Base-by-base conservation (phyloP, 2,797 vertebrate species). In the Sebastes vulpes region DNA sequence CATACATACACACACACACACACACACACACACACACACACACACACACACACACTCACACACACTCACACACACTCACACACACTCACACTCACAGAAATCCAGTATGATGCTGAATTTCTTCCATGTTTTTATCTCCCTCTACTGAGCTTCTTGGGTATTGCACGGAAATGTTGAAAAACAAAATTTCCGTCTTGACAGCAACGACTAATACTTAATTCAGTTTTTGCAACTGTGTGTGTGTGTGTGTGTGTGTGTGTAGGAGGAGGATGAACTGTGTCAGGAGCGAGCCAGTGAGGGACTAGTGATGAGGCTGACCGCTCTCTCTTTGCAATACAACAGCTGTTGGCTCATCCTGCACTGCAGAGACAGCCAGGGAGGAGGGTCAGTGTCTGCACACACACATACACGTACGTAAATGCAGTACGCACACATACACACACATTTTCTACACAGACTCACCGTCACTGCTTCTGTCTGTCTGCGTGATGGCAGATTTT, bases 331-430 rank as follows among this genome's bases (percentile, higher is more conserved):
- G 77, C 98, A 99, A 65, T 99, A 98, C 79, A 96, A 65, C 12
- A 89, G 89, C 91, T 99, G 98, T 79, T 99, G 98, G 98, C 80
- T 99, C 81, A 81, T 99, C 82, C 95, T 98, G 46, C 95, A 96
- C 90, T 96, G 92, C 67, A 94, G 92, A 60, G 92, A 95, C 85
- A 92, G 84, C 73, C 74, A 87, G 66, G 95, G 74, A 77, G 96
- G 92, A 89, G 95, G 96, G 98, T 99, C 92, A 90, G 97, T 79
- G 72, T 42, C 14, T 52, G 16, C 31, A 65, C 48, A 65, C 60
- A 53, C 25, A 53, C 48, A 61, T 20, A 32, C 54, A 26, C 35
- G 4, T 9, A 42, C 4, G 1, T 20, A 29, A 42, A 42, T 42
- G 38, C 38, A 42, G 38, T 18, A 29, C 46, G 18, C 21, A 59